A percentile compares a stretch with the other conserved stretches of the same genome.
These are phyloP conservation scores for Chydorus sphaericus DNA, from an alignment of 2,888 invertebrate genomes.

Conservation along the genomic window DNA sequence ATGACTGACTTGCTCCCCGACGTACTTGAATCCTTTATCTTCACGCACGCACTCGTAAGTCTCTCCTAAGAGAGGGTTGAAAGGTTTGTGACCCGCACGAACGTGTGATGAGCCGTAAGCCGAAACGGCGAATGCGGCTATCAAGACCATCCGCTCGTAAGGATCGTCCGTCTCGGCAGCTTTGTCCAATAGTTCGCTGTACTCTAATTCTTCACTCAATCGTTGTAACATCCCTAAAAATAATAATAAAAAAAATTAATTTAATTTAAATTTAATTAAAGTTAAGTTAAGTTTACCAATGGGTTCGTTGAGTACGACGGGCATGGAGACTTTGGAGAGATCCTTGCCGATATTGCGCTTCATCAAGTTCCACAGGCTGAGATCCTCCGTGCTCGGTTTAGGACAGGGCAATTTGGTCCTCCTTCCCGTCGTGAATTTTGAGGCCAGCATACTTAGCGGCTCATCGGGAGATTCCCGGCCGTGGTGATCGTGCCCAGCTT, in stretches of 20 bases:
- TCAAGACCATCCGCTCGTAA: conserved; percentile 54
- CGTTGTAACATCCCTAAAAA: conserved; percentile 34
- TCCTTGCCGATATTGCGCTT: conserved; percentile 75
- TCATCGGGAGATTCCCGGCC: conserved; percentile 16
- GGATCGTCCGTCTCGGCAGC: conserved; percentile 49
- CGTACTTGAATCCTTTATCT: conserved; percentile 59
- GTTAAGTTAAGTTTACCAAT: conserved; percentile 65
- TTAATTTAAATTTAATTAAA: conserved; percentile 23
- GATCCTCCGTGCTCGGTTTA: conserved; percentile 53
- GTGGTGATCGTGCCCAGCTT: conserved; percentile 24
- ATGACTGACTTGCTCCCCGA: conserved; percentile 72
- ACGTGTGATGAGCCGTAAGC: conserved; percentile 56
- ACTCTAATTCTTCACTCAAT: conserved; percentile 68
- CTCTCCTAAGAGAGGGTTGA: conserved; percentile 68
- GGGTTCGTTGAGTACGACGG: conserved; percentile 70
- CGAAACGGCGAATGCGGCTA: conserved; percentile 69
- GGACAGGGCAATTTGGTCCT: conserved; percentile 53
- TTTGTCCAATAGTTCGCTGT: conserved; percentile 61
- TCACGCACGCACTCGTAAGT: conserved; percentile 65
- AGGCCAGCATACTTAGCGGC: no score
- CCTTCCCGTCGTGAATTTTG: conserved; percentile 35
- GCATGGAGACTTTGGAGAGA: conserved; percentile 71
- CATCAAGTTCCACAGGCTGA: conserved; percentile 62
- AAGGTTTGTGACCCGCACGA: conserved; percentile 66
- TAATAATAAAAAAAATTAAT: conserved; percentile 1